Evolutionary conservation across 1,140 invertebrate genomes (phyloP).

Genomic region (Camponotus floridanus): DNA sequence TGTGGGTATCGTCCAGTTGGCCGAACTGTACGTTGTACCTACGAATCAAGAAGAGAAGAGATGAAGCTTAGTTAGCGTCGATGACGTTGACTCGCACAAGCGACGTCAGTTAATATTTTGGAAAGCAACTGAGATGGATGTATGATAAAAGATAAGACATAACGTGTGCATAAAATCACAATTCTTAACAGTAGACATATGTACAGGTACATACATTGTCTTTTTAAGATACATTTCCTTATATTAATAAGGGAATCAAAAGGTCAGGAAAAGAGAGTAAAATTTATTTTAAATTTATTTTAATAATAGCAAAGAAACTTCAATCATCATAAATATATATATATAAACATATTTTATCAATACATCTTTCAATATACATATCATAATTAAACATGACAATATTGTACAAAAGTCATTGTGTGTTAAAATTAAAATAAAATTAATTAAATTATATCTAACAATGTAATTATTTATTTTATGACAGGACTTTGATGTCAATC

Average conservation of each 20-base stretch:
- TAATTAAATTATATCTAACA: conserved; percentile 6
- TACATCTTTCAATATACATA: background rate
- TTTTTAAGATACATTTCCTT: background rate
- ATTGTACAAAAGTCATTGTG: background rate
- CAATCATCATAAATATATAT: background rate
- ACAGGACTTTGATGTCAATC: conserved; percentile 6
- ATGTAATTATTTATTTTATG: conserved; percentile 13
- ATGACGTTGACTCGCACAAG: conserved; percentile 14
- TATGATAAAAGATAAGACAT: background rate
- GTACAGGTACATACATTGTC: background rate
- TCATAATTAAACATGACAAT: conserved; percentile 8
- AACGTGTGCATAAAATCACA: background rate
- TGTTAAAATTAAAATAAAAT: conserved; percentile 37
- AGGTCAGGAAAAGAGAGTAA: no score
- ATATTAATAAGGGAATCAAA: background rate
- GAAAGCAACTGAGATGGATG: background rate
- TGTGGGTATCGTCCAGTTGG: conserved; percentile 79
- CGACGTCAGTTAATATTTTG: conserved; percentile 13
- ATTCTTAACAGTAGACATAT: background rate
- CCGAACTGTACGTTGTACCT: conserved; percentile 75
- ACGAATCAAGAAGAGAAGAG: conserved; percentile 71
- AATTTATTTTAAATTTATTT: conserved; percentile 42
- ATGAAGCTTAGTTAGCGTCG: conserved; percentile 1
- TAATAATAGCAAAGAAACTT: conserved; percentile 30
- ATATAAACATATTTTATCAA: background rate